Percentiles rank a stretch among this genome's conserved stretches.
phyloP scores from a whole-genome alignment of 2,888 invertebrate genomes.

The Cenopis cana region DNA sequence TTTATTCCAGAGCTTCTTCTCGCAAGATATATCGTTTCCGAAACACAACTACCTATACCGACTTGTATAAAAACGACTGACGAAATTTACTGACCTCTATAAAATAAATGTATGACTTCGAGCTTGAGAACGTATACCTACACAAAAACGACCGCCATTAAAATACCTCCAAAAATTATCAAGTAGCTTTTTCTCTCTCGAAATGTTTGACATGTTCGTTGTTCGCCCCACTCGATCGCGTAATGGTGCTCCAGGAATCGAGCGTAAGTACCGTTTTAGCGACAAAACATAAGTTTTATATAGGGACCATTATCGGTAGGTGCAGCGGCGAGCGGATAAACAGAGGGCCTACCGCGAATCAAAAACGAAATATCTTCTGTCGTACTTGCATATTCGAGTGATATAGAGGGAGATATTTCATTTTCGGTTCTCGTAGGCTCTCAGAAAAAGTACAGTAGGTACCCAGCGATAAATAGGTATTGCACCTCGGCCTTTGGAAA shows the following conservation, averaged over 20 bases:
- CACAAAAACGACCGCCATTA: constrained; percentile 21
- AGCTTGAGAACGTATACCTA: background rate
- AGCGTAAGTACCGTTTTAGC: constrained; percentile 59
- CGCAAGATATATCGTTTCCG: too few relatives aligned
- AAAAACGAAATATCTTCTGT: too few relatives aligned
- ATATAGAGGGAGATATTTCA: background rate
- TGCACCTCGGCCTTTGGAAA: too few relatives aligned
- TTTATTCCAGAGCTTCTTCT: too few relatives aligned
- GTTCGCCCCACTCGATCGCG: constrained; percentile 19
- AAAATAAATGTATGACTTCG: background rate
- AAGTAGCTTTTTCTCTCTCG: constrained; percentile 11
- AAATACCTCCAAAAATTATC: constrained; percentile 12
- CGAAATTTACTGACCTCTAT: background rate
- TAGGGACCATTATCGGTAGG: constrained; percentile 36
- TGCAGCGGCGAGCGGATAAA: constrained; percentile 45
- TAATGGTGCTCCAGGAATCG: constrained; percentile 47
- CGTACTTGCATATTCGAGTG: background rate
- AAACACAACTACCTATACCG: too few relatives aligned
- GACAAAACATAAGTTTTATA: constrained; percentile 48
- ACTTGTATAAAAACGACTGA: too few relatives aligned
- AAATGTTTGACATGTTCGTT: constrained; percentile 38
- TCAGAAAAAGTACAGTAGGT: background rate
- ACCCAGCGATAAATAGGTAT: too few relatives aligned
- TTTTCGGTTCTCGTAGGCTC: too few relatives aligned
- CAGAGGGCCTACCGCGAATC: too few relatives aligned